Evolutionary conservation across 2,113 vertebrate species (phyloP).

Genomic region (Eira barbara): DNA sequence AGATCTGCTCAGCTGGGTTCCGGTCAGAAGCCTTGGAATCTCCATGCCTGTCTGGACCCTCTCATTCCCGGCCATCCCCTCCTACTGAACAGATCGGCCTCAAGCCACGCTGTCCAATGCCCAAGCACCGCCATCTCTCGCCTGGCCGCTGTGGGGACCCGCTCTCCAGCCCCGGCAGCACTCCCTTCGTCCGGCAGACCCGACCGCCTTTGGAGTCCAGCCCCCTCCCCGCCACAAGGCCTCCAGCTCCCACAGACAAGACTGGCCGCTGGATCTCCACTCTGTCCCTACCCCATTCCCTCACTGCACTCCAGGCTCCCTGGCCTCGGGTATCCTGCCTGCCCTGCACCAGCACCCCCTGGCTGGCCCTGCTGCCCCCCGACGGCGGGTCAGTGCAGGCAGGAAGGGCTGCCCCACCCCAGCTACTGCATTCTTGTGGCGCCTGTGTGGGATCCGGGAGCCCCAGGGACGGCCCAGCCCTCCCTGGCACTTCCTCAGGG

Average conservation of each 20-base stretch:
- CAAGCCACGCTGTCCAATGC: rapidly evolving
- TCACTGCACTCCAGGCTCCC: background rate
- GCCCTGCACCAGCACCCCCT: rapidly evolving
- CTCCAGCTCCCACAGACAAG: background rate
- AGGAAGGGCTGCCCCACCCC: background rate
- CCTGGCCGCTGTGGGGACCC: background rate
- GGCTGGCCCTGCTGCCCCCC: background rate
- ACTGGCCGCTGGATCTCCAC: background rate
- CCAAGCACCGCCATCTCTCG: rapidly evolving
- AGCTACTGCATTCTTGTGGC: background rate
- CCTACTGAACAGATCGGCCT: background rate
- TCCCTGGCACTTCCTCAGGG: background rate
- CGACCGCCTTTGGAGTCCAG: background rate
- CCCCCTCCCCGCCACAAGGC: background rate
- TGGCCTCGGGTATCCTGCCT: background rate
- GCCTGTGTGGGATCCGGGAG: background rate
- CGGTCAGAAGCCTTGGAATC: too few species aligned
- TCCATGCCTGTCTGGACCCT: rapidly evolving
- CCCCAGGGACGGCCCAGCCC: background rate
- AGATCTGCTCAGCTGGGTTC: too few species aligned
- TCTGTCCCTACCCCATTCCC: too few species aligned
- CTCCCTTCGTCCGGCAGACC: background rate
- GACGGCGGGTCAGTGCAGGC: background rate
- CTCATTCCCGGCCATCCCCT: rapidly evolving
- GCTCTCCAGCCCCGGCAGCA: rapidly evolving